Conservation (phyloP, 53 echinoderm and acorn worm species). For the Holothuria scabra region DNA sequence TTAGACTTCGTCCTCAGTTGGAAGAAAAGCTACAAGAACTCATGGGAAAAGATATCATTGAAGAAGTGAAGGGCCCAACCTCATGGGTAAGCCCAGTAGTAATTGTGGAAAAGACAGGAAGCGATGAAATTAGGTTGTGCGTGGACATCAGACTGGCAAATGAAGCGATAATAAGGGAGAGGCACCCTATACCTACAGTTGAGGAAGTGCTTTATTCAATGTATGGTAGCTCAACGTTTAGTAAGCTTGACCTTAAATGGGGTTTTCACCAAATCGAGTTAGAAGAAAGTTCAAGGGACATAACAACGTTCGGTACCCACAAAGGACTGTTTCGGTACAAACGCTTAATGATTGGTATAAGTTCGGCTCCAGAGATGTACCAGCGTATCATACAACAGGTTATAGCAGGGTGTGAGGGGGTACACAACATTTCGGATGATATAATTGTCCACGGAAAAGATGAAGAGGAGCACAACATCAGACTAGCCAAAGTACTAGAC, state of each 20-base stretch:
- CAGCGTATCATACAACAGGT: conserved; percentile 46
- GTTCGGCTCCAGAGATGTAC: conserved; percentile 46
- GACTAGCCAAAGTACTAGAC: conserved; percentile 55
- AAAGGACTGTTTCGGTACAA: conserved; percentile 51
- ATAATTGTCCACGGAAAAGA: conserved; percentile 44
- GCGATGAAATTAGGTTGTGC: not conserved
- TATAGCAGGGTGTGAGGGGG: conserved; percentile 25
- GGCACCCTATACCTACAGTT: conserved; percentile 69
- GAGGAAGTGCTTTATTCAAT: conserved; percentile 67
- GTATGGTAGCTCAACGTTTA: conserved; percentile 52
- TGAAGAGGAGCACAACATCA: conserved; percentile 60
- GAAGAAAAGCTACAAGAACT: conserved; percentile 30
- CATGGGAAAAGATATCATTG: conserved; percentile 4
- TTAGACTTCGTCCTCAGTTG: conserved; percentile 36
- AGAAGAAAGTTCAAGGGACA: conserved; percentile 36
- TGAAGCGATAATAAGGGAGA: conserved; percentile 63
- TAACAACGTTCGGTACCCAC: conserved; percentile 55
- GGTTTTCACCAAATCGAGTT: not conserved
- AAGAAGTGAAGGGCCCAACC: conserved; percentile 14
- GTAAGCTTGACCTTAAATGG: conserved; percentile 47
- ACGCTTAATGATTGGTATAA: conserved; percentile 52
- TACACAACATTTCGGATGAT: conserved; percentile 56
- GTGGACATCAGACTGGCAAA: conserved; percentile 71
- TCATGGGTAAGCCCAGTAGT: conserved; percentile 46
- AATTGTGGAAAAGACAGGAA: conserved; percentile 48